A percentile compares a stretch with the other conserved stretches of the same genome.
Conservation (phyloP, 2,888 invertebrate genomes). For the Eustalomyia histrio region DNA sequence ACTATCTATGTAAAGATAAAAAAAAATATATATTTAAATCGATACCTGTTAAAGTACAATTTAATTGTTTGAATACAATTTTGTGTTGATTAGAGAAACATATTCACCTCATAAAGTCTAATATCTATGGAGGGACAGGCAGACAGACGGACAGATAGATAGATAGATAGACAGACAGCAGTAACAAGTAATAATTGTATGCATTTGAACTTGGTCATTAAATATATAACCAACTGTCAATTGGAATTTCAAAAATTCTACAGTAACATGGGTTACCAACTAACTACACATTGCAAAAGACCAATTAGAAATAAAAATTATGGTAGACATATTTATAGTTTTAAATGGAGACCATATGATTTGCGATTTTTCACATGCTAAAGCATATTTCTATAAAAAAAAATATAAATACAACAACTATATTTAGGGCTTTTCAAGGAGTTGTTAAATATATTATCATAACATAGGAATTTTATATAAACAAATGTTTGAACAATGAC, state of each 20-base stretch:
- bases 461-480: too few species aligned
- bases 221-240: slow-evolving; percentile 51
- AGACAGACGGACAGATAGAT: background rate
- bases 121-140: background rate
- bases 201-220: slow-evolving; percentile 56
- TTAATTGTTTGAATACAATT: slow-evolving; percentile 31
- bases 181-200: slow-evolving; percentile 43
- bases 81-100: slow-evolving; percentile 24
- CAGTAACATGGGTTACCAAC: background rate
- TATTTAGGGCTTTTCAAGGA: too few species aligned
- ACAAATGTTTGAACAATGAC: too few species aligned
- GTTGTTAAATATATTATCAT: too few species aligned
- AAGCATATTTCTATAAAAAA: too few species aligned
- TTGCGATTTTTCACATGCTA: too few species aligned
- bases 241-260: slow-evolving; percentile 1
- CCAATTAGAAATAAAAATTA: background rate
- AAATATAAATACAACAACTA: too few species aligned
- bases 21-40: slow-evolving; percentile 45
- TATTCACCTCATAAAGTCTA: slow-evolving; percentile 5
- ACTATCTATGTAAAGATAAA: background rate
- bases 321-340: too few species aligned
- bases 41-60: background rate
- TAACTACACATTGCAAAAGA: background rate
- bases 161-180: background rate
- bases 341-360: too few species aligned